phyloP scores from a whole-genome alignment of 2,888 invertebrate species.

The Globia sparganii region DNA sequence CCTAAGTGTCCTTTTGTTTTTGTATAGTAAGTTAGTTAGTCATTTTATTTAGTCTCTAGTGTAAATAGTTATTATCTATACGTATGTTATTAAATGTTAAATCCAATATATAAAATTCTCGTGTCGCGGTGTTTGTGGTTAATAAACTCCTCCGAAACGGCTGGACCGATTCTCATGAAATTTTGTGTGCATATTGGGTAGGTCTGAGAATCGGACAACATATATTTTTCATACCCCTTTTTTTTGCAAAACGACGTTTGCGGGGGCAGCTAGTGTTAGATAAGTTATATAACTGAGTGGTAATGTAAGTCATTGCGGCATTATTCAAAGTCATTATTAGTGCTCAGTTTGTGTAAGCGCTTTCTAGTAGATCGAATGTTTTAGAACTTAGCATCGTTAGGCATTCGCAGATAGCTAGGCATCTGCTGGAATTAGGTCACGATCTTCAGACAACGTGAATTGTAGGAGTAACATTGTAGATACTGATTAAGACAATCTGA shows the following conservation, averaged over 20 bases:
- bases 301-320: neutral
- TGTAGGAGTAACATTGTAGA: constrained; percentile 33
- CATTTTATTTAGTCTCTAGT: neutral
- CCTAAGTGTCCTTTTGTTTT: neutral
- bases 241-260: too few species aligned
- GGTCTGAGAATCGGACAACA: too few species aligned
- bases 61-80: neutral
- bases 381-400: constrained; percentile 29
- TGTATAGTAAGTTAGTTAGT: neutral
- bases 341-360: constrained; percentile 10
- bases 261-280: too few species aligned
- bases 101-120: too few species aligned
- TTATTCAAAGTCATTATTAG: neutral
- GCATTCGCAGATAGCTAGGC: constrained; percentile 35
- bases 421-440: constrained; percentile 48
- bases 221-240: too few species aligned
- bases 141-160: too few species aligned
- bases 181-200: too few species aligned
- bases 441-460: constrained; percentile 29
- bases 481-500: constrained; percentile 33
- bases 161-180: too few species aligned
- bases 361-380: constrained; percentile 14
- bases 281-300: neutral
- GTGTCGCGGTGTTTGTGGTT: too few species aligned
- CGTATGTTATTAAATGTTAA: too few species aligned